phyloP scores from a whole-genome alignment of 2,113 vertebrate genomes.

The Brachyistius frenatus region DNA sequence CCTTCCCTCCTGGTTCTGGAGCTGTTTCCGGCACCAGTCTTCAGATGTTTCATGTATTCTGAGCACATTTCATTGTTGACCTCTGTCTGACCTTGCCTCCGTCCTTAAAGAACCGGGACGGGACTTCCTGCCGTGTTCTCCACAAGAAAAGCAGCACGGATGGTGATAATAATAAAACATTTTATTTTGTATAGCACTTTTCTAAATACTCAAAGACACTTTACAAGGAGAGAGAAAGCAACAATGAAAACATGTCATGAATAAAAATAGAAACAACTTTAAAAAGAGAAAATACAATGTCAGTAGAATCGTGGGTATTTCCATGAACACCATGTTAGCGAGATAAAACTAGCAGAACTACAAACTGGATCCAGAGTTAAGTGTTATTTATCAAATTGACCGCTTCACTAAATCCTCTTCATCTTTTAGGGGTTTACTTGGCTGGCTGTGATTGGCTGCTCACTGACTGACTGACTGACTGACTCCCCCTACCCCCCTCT shows the following conservation, averaged over 20 bases:
- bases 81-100: too few species aligned
- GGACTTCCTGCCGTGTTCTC: background rate
- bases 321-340: conserved; percentile 73
- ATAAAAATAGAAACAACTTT: conserved; percentile 82
- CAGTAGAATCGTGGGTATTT: conserved; percentile 77
- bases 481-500: too few species aligned
- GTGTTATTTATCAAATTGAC: conserved; percentile 43
- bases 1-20: too few species aligned
- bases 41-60: too few species aligned
- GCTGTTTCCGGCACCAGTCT: too few species aligned
- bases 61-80: too few species aligned
- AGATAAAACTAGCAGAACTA: conserved; percentile 68
- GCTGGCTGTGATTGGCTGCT: conserved; percentile 33
- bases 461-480: conserved; percentile 5
- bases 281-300: conserved; percentile 78
- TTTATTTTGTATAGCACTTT: conserved; percentile 84
- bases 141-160: conserved; percentile 26
- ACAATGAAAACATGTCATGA: conserved; percentile 78
- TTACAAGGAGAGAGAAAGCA: conserved; percentile 82
- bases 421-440: background rate
- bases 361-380: conserved; percentile 46
- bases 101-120: too few species aligned
- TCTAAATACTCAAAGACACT: conserved; percentile 85
- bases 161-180: conserved; percentile 84
- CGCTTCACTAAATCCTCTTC: conserved; percentile 20